Conservation (phyloP, 2,888 invertebrate genomes). For the Drosophila mercatorum region DNA sequence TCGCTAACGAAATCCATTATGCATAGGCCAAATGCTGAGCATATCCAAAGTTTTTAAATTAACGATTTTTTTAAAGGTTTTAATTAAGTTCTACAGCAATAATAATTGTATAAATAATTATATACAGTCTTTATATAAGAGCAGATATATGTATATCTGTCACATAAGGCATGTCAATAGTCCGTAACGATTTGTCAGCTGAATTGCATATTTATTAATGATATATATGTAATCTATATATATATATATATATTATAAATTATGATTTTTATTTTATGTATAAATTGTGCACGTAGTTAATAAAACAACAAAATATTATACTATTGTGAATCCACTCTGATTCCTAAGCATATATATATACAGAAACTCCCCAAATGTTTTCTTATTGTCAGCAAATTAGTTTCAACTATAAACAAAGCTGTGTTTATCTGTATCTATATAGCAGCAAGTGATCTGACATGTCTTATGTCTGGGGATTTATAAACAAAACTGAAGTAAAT, state of each 20-base stretch:
- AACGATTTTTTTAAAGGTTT: slow-evolving; percentile 37
- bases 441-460: neutral
- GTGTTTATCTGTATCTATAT: no score
- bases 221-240: neutral
- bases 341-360: slow-evolving; percentile 5
- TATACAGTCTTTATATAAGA: neutral
- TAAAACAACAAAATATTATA: slow-evolving; percentile 9
- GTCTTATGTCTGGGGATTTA: neutral
- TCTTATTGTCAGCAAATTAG: neutral
- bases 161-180: slow-evolving; percentile 4
- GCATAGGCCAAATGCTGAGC: slow-evolving; percentile 28
- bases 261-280: slow-evolving; percentile 15
- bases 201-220: slow-evolving; percentile 5
- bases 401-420: neutral
- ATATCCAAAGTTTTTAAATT: slow-evolving; percentile 32
- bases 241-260: neutral
- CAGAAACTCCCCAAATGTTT: neutral
- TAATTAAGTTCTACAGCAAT: slow-evolving; percentile 28
- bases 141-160: slow-evolving; percentile 33
- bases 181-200: slow-evolving; percentile 3
- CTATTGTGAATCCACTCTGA: slow-evolving; percentile 10
- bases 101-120: slow-evolving; percentile 62
- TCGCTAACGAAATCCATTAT: slow-evolving; percentile 8
- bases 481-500: no score
- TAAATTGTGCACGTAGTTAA: slow-evolving; percentile 16